phyloP scores from a whole-genome alignment of 23 tunicate genomes.

The Ascidia mentula region DNA sequence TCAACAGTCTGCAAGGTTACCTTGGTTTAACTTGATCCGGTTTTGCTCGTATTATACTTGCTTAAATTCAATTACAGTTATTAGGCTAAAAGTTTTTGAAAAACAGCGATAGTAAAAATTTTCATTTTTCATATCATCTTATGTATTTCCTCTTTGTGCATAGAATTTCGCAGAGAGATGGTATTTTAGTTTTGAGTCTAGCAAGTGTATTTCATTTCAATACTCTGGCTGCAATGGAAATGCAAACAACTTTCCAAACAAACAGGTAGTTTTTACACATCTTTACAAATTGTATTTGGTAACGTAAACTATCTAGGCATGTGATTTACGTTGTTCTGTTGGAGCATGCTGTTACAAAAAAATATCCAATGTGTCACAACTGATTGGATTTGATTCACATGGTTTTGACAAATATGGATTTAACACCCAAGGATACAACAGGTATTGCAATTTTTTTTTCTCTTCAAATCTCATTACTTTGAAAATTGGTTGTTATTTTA shows the following conservation, averaged over 20 bases:
- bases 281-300: not conserved
- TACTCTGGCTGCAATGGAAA: conserved; percentile 87
- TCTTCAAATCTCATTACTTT: too few species aligned
- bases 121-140: too few species aligned
- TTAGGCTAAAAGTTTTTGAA: too few species aligned
- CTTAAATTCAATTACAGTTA: too few species aligned
- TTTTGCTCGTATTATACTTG: too few species aligned
- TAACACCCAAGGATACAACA: conserved; percentile 54
- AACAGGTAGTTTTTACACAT: conserved; percentile 21
- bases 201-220: conserved; percentile 46
- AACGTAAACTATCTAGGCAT: conserved; percentile 32
- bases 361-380: conserved; percentile 30
- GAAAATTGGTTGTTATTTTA: too few species aligned
- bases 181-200: conserved; percentile 46
- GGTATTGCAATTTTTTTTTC: too few species aligned
- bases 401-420: conserved; percentile 91
- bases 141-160: too few species aligned
- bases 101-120: too few species aligned
- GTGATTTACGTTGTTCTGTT: conserved; percentile 65
- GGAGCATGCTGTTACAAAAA: conserved; percentile 88
- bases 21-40: too few species aligned
- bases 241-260: conserved; percentile 69
- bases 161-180: too few species aligned
- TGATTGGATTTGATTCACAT: conserved; percentile 62
- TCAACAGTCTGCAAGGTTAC: too few species aligned